phyloP scores from a whole-genome alignment of 2,888 invertebrate species.

The Timema cristinae region DNA sequence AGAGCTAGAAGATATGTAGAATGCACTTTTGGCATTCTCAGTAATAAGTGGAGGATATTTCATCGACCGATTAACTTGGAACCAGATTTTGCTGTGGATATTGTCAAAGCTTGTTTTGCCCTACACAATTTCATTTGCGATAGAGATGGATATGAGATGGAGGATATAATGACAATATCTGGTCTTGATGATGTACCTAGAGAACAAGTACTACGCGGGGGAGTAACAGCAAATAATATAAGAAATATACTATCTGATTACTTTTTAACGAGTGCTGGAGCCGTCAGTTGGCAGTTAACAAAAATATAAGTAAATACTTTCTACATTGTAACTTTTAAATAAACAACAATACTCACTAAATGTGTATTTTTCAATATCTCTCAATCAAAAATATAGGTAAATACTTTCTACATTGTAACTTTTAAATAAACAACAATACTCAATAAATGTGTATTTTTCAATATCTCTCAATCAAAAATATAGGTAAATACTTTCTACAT shows the following conservation, averaged over 20 bases:
- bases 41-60: slow-evolving; percentile 39
- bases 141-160: slow-evolving; percentile 26
- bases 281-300: slow-evolving; percentile 28
- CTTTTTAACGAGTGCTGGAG: slow-evolving; percentile 25
- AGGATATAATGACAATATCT: slow-evolving; percentile 32
- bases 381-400: no score
- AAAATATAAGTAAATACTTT: slow-evolving; percentile 27
- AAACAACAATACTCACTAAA: no score
- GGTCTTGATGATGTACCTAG: slow-evolving; percentile 30
- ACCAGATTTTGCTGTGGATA: slow-evolving; percentile 32
- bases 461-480: no score
- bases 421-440: no score
- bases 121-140: slow-evolving; percentile 30
- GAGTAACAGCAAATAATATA: slow-evolving; percentile 31
- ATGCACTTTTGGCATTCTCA: slow-evolving; percentile 38
- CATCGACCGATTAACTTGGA: slow-evolving; percentile 34
- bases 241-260: slow-evolving; percentile 30
- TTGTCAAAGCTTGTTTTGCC: slow-evolving; percentile 35
- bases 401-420: no score
- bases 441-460: no score
- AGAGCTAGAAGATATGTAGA: slow-evolving; percentile 36
- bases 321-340: no score
- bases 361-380: no score
- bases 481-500: no score
- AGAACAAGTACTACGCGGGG: slow-evolving; percentile 26